Conservation (phyloP, 64 coral and sea anemone genomes). For the Montipora cactus region DNA sequence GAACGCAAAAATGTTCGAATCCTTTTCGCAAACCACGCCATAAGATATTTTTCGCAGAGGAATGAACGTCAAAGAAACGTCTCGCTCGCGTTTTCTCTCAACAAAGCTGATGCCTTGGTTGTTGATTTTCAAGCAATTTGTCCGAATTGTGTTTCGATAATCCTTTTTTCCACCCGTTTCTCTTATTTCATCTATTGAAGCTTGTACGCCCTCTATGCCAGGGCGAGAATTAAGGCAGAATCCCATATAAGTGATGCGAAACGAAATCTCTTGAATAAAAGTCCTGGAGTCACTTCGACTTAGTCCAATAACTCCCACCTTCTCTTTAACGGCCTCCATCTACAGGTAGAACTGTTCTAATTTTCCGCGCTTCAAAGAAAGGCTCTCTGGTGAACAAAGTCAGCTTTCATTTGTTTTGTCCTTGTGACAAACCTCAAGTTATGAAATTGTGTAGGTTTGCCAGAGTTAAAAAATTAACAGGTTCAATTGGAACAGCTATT, state of each 20-base stretch:
- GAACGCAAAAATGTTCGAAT: slow-evolving; percentile 72
- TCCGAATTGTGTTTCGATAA: slow-evolving; percentile 24
- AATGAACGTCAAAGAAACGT: slow-evolving; percentile 18
- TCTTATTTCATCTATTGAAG: slow-evolving; percentile 39
- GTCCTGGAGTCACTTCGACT: slow-evolving; percentile 24
- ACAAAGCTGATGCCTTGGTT: slow-evolving; percentile 21
- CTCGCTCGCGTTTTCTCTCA: slow-evolving; percentile 20
- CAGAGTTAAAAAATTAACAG: background rate
- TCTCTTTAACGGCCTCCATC: slow-evolving; percentile 38
- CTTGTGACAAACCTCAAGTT: too few relatives aligned
- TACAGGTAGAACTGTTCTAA: background rate
- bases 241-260: slow-evolving; percentile 72
- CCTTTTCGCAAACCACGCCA: slow-evolving; percentile 15
- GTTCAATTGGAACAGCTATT: background rate
- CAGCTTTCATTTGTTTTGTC: too few relatives aligned
- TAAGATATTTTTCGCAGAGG: slow-evolving; percentile 76
- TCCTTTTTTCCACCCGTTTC: background rate
- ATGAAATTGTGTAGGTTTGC: background rate
- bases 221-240: slow-evolving; percentile 43
- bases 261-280: slow-evolving; percentile 30
- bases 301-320: background rate
- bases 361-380: background rate
- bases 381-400: background rate
- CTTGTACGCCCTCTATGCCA: slow-evolving; percentile 49
- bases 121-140: slow-evolving; percentile 37